Evolutionary conservation across 2,797 vertebrate species (phyloP).

Genomic region (Pristis pectinata): DNA sequence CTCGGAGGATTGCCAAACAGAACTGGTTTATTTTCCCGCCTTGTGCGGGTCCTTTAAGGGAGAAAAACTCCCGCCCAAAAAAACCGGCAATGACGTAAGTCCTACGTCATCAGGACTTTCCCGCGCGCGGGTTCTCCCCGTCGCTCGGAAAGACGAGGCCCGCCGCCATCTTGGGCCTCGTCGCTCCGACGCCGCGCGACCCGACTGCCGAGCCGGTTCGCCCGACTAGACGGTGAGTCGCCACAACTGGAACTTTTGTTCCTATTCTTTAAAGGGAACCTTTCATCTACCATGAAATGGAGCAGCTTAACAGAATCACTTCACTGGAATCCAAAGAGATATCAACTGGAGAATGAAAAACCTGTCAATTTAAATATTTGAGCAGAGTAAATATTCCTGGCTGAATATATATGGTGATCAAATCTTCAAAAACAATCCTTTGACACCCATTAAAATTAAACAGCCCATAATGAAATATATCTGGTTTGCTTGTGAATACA

Average conservation of each 20-base stretch:
- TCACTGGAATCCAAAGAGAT: not conserved
- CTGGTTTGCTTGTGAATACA: not conserved
- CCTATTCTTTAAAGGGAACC: not conserved
- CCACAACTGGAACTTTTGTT: not conserved
- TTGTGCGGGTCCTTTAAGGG: too few relatives aligned
- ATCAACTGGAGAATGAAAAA: not conserved
- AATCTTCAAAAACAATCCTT: not conserved
- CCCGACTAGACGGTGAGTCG: too few relatives aligned
- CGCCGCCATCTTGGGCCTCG: too few relatives aligned
- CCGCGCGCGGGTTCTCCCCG: too few relatives aligned
- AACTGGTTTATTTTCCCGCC: too few relatives aligned
- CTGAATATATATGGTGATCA: not conserved
- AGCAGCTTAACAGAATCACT: not conserved
- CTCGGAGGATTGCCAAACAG: too few relatives aligned
- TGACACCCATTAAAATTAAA: not conserved
- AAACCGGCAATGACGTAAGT: too few relatives aligned
- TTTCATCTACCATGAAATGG: not conserved
- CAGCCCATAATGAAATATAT: not conserved
- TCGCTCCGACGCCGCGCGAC: too few relatives aligned
- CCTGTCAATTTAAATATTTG: not conserved
- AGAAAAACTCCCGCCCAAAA: too few relatives aligned
- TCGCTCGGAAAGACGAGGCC: too few relatives aligned
- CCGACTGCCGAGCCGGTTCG: too few relatives aligned
- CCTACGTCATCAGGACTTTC: too few relatives aligned
- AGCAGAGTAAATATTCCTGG: not conserved